These are phyloP conservation scores for Drosophila colorata DNA, from an alignment of 2,888 invertebrate species.

Conservation along the genomic window DNA sequence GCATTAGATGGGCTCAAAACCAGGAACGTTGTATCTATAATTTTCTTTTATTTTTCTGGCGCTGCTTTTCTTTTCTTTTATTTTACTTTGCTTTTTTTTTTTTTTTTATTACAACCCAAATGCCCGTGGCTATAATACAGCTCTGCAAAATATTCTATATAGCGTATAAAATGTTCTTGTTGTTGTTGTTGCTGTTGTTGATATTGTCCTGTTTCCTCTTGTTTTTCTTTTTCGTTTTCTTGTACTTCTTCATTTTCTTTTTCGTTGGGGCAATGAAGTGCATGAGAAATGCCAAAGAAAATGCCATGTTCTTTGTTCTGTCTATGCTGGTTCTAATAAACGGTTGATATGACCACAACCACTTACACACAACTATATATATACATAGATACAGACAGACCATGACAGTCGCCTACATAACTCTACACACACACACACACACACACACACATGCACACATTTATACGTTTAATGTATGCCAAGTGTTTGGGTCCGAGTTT, in stretches of 20 bases:
- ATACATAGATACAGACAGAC: conserved; percentile 1
- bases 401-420: conserved; percentile 30
- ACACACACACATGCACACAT: no score
- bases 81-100: conserved; percentile 6
- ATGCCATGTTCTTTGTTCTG: conserved; percentile 61
- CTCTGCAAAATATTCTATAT: conserved; percentile 68
- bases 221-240: conserved; percentile 25
- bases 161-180: conserved; percentile 38
- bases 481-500: conserved; percentile 57
- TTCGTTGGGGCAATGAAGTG: conserved; percentile 68
- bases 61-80: conserved; percentile 6
- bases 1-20: conserved; percentile 27
- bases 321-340: conserved; percentile 55
- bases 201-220: conserved; percentile 19
- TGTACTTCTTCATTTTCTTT: conserved; percentile 15
- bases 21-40: conserved; percentile 19
- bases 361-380: conserved; percentile 9
- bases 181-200: conserved; percentile 4
- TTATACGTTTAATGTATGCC: conserved; percentile 40
- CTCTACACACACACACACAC: conserved; percentile 20
- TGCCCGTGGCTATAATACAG: conserved; percentile 71
- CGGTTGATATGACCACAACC: conserved; percentile 55
- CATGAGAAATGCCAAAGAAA: conserved; percentile 73
- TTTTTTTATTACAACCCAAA: conserved; percentile 67
- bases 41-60: conserved; percentile 23